Evolutionary conservation across 1,140 invertebrate species (phyloP), one percentile per base, ranked within the genome.

Genomic region (Lineus longissimus): DNA sequence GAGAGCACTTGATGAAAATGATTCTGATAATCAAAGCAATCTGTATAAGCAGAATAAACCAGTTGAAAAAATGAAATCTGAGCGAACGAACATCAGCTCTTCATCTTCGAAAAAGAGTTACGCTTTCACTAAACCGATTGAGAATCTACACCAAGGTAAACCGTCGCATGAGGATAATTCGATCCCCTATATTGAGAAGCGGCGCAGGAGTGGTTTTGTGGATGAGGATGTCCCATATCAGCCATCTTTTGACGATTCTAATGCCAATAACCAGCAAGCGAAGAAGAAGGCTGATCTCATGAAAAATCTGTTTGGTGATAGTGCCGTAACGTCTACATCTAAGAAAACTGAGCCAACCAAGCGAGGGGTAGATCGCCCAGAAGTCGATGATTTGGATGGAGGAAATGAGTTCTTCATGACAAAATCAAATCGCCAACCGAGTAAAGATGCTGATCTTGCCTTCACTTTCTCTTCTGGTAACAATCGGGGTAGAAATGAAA

Each of bases 61-160:
- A 33, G 15, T 36, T 58, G 55, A 67, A 25, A 63, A 1, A 54
- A 31, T 60, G 54, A 57, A 41, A 57, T 61, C 40, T 23, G 27
- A 55, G 47, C 27, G 27, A n/a, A 22, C 30, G 65, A 31, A 55
- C 9, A 9, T 23, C 47, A 27, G 47, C 25, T 51, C 47, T 23
- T 6, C 6, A 4, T 51, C 47, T 4, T 51, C 47, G 27, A 62
- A 62, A 43, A 63, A 45, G 17, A n/a, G 29, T n/a, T 67, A 67
- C 36, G 11, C 27, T 6, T 76, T 76, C 55, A 69, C 67, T 11
- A 69, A 74, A 55, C 67, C 70, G 11, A 55, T 72, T 4, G 71
- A 73, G 57, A 77, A 74, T 64, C 55, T 77, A 45, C 73, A 77
- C 55, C 54, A 74, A 56, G 73, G 73, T 2, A 73, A 71, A 66